Percentiles rank a stretch among this genome's conserved stretches.
Evolutionary conservation across 2,113 vertebrate genomes (phyloP).

Genomic region (Oncorhynchus clarkii): DNA sequence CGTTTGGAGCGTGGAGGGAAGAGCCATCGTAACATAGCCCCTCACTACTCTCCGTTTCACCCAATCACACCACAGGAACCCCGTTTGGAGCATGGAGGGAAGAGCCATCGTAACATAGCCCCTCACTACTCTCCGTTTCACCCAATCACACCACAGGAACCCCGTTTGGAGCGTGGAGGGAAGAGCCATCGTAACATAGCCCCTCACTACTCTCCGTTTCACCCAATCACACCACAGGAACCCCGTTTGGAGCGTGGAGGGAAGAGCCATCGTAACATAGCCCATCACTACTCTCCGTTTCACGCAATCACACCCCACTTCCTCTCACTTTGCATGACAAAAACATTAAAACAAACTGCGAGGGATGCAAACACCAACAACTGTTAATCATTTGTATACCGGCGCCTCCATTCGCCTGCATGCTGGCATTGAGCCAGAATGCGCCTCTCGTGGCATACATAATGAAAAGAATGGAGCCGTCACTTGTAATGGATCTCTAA

Average conservation of each 20-base stretch:
- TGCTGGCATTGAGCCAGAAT: conserved; percentile 42
- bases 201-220: no score
- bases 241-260: neutral
- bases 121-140: no score
- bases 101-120: no score
- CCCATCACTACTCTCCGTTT: neutral
- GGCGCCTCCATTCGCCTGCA: conserved; percentile 31
- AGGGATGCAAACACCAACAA: conserved; percentile 59
- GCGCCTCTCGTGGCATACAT: conserved; percentile 53
- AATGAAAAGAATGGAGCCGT: conserved; percentile 71
- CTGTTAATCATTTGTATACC: conserved; percentile 60
- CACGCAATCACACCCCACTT: conserved; percentile 31
- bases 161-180: no score
- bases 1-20: neutral
- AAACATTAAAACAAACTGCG: conserved; percentile 45
- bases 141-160: no score
- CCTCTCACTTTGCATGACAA: conserved; percentile 50
- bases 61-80: conserved; percentile 16
- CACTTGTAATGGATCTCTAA: conserved; percentile 74
- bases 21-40: neutral
- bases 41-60: neutral
- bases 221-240: neutral
- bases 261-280: neutral
- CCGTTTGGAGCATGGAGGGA: no score
- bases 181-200: no score